Base-by-base conservation (phyloP, 2,888 invertebrate genomes). In the Idaea biselata region DNA sequence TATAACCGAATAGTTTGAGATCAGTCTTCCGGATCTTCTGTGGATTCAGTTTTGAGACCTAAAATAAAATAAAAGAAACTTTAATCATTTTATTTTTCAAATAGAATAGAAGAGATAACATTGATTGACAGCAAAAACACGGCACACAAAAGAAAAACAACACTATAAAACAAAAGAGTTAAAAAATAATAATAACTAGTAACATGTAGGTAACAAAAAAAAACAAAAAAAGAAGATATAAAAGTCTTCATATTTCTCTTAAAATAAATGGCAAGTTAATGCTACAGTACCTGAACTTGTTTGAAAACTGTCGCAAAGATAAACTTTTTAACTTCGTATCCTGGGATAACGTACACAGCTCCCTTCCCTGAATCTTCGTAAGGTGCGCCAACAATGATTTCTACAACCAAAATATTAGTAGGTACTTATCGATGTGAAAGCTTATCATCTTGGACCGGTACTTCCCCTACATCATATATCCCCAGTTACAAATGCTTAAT, bases 381-480 rank as follows among this genome's bases (percentile, higher is more conserved):
- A 0, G 88, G 88, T 0, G 91, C 88, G 58, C 89, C 82, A 0
- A 89, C 78, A 16, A 86, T 78, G 8, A 89, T 71, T 77, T 91
- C 91, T 91, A 77, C 3, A 80, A 80, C 33, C 56, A 58, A 59
- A 56, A 57, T n/a, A 61, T 58, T 44, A 31, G 17, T 5, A 54
- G 1, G 44, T 60, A 25, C 16, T 62, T 17, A 33, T 55, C 25
- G 16, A 58, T 32, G 58, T 31, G 16, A 54, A 25, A 44, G 16
- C 0, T 25, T 55, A 55, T 53, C 6, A 60, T 32, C 1, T 16
- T n/a, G n/a, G 8, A 17, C 17, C n/a, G 6, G 8, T 32, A 33
- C 73, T 1, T 7, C 53, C 53, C 53, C n/a, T n/a, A n/a, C n/a
- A n/a, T n/a, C n/a, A n/a, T n/a, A n/a, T n/a, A n/a, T n/a, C n/a